A percentile compares a stretch with the other conserved stretches of the same genome.
Conservation (phyloP, 2,113 vertebrate genomes). For the Bostrychus sinensis region DNA sequence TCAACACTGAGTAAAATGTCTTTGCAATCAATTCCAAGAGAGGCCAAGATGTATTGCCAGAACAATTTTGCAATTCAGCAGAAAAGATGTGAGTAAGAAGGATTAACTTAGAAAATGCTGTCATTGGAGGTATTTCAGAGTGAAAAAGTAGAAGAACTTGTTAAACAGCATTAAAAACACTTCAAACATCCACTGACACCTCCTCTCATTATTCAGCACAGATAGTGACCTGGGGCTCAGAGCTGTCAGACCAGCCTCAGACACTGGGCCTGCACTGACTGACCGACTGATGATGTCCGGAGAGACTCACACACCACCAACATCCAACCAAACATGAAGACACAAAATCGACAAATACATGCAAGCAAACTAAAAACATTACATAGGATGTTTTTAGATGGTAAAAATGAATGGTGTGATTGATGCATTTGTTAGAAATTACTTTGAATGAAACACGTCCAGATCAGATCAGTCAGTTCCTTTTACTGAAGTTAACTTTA, state of each 20-base stretch:
- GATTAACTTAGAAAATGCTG: constrained; percentile 44
- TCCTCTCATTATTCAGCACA: constrained; percentile 54
- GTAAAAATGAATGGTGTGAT: no score
- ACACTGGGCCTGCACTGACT: constrained; percentile 33
- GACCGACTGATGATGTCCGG: constrained; percentile 54
- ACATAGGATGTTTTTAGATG: no score
- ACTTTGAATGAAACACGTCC: no score
- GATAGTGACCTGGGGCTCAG: constrained; percentile 44
- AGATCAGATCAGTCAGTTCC: no score
- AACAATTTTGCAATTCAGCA: constrained; percentile 40
- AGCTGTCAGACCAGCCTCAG: constrained; percentile 48
- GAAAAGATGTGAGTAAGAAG: constrained; percentile 26
- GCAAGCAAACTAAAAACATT: neutral
- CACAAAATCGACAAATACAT: neutral
- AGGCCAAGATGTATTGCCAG: constrained; percentile 12
- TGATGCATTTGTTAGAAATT: no score
- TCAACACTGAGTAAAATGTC: constrained; percentile 1
- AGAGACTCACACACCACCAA: constrained; percentile 15
- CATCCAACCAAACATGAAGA: neutral
- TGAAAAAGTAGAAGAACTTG: constrained; percentile 28
- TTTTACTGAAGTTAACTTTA: no score
- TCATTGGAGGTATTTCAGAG: constrained; percentile 33
- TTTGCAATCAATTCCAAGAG: neutral
- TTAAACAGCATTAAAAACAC: constrained; percentile 56
- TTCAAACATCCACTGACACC: constrained; percentile 53